phyloP scores from a whole-genome alignment of 2,888 invertebrate species.

The Melinaea menophilus region DNA sequence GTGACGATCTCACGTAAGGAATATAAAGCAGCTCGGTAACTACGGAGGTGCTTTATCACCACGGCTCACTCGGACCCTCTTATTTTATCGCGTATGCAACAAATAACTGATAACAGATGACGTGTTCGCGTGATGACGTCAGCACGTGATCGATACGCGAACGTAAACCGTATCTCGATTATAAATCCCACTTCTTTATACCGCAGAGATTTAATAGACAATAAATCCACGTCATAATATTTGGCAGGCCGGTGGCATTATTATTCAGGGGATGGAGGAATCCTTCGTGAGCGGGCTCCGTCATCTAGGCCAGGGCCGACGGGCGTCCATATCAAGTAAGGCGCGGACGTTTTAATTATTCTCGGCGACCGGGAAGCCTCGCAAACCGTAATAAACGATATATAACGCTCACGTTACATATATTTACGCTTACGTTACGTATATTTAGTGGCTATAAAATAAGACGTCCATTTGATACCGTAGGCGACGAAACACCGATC shows the following conservation, averaged over 20 bases:
- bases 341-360: conserved; percentile 43
- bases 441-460: conserved; percentile 37
- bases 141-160: conserved; percentile 28
- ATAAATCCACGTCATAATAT: conserved; percentile 22
- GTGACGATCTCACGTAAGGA: neutral
- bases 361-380: conserved; percentile 51
- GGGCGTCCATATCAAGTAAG: conserved; percentile 32
- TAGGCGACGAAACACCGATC: conserved; percentile 61
- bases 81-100: conserved; percentile 61
- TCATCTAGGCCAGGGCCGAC: conserved; percentile 32
- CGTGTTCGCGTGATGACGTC: conserved; percentile 52
- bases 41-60: conserved; percentile 44
- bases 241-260: conserved; percentile 16
- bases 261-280: conserved; percentile 27
- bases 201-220: conserved; percentile 17
- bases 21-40: conserved; percentile 42
- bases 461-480: conserved; percentile 46
- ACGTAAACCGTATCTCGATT: conserved; percentile 11
- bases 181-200: no score
- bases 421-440: conserved; percentile 34
- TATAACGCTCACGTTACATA: conserved; percentile 37
- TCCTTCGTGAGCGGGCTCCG: conserved; percentile 35
- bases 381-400: conserved; percentile 42
- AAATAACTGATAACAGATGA: conserved; percentile 61
- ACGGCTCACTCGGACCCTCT: conserved; percentile 52